These are phyloP conservation scores for Aldrovandia affinis DNA, from an alignment of 2,797 vertebrate genomes.

Conservation along the genomic window DNA sequence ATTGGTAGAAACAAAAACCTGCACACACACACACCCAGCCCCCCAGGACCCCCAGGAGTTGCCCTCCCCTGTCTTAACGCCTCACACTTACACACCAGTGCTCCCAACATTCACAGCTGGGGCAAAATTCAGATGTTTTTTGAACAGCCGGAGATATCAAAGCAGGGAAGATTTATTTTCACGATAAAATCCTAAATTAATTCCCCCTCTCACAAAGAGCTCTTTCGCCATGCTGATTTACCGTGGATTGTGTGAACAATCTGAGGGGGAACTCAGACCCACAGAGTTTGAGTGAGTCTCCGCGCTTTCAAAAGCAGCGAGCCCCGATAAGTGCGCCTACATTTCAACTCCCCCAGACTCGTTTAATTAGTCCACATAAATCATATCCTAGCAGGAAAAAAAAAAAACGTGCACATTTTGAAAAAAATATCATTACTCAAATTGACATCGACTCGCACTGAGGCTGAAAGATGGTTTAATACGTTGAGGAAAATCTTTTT, in stretches of 20 bases:
- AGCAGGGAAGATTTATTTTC: slow-evolving; percentile 31
- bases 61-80: too few species aligned
- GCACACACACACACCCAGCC: too few species aligned
- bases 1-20: too few species aligned
- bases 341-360: neutral
- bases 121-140: slow-evolving; percentile 32
- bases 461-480: neutral
- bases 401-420: neutral
- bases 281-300: neutral
- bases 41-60: too few species aligned
- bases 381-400: slow-evolving; percentile 8
- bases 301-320: neutral
- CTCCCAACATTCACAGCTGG: neutral
- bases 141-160: slow-evolving; percentile 24
- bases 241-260: neutral
- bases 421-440: neutral
- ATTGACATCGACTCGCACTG: neutral
- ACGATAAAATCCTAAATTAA: slow-evolving; percentile 25
- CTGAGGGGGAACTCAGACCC: slow-evolving; percentile 8
- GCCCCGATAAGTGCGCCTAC: neutral
- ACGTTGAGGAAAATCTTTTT: neutral
- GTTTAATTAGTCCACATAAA: slow-evolving; percentile 24
- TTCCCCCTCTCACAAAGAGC: too few species aligned
- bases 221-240: neutral
- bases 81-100: slow-evolving; percentile 3